phyloP scores from a whole-genome alignment of 1,140 invertebrate species.

The Ceratina calcarata region DNA sequence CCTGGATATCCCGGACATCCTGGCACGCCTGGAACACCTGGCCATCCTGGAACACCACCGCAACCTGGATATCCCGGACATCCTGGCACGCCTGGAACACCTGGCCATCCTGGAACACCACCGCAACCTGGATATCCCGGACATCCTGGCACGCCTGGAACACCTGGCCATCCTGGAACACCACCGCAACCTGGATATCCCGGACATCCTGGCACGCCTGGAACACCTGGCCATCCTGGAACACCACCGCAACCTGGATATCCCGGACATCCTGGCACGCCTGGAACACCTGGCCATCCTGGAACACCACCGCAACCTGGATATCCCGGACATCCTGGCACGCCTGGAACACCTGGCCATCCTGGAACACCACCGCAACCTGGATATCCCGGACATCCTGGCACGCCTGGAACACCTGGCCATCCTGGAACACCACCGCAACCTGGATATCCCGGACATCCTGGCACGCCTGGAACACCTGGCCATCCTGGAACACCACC shows the following conservation, averaged over 20 bases:
- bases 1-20: no score
- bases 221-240: conserved; percentile 20
- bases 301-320: no score
- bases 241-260: conserved; percentile 4
- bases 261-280: conserved; percentile 8
- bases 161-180: conserved; percentile 26
- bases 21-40: neutral
- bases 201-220: conserved; percentile 33
- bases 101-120: conserved; percentile 12
- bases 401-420: neutral
- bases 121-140: conserved; percentile 41
- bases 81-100: neutral
- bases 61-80: no score
- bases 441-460: neutral
- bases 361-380: conserved; percentile 12
- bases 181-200: conserved; percentile 20
- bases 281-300: conserved; percentile 39
- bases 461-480: no score
- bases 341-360: conserved; percentile 21
- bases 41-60: neutral
- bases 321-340: neutral
- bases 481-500: no score
- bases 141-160: conserved; percentile 30
- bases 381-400: conserved; percentile 4
- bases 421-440: neutral